Evolutionary conservation across 92 coral and sea anemone species (phyloP).

Genomic region (Bergia puertoricense): DNA sequence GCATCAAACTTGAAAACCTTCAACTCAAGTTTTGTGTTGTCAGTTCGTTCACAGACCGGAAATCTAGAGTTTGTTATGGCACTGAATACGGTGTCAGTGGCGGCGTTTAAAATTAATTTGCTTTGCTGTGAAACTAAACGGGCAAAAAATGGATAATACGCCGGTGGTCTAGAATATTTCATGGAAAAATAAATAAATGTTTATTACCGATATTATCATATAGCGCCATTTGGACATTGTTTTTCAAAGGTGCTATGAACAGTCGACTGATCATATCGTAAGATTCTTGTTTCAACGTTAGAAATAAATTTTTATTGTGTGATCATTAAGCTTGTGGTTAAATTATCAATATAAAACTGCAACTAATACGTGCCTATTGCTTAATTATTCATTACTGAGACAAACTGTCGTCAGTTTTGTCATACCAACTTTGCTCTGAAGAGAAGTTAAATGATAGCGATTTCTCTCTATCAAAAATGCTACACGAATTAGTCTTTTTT

Average conservation of each 20-base stretch:
- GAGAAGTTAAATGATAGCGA: too few species aligned
- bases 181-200: neutral
- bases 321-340: neutral
- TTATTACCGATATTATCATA: neutral
- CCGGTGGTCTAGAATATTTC: neutral
- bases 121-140: conserved; percentile 23
- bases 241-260: neutral
- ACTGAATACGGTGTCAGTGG: neutral
- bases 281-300: neutral
- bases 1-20: conserved; percentile 18
- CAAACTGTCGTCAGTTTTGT: neutral
- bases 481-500: too few species aligned
- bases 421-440: too few species aligned
- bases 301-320: neutral
- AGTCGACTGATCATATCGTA: neutral
- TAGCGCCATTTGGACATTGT: neutral
- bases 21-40: neutral
- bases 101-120: neutral
- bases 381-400: neutral
- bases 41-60: conserved; percentile 10
- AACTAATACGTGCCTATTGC: neutral
- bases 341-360: neutral
- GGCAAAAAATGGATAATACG: neutral
- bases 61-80: neutral
- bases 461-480: too few species aligned